A percentile compares a stretch with the other conserved stretches of the same genome.
Evolutionary conservation across 2,888 invertebrate species (phyloP).

Genomic region (Cheilosia grossa): DNA sequence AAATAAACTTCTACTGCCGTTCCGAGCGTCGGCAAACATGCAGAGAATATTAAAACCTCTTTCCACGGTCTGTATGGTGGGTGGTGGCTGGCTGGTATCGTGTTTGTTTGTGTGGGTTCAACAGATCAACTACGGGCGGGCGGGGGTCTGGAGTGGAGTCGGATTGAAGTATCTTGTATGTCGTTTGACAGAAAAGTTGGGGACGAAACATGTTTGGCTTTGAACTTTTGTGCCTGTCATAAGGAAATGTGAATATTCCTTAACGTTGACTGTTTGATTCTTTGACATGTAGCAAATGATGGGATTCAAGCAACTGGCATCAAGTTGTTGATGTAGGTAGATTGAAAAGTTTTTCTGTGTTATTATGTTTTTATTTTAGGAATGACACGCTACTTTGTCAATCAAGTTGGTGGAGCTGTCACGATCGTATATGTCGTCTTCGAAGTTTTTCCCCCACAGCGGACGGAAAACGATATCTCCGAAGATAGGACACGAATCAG

Average conservation of each 20-base stretch:
- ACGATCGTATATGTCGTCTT: no score
- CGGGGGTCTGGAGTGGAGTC: not conserved
- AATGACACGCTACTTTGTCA: no score
- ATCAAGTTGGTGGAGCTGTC: no score
- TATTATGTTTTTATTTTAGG: no score
- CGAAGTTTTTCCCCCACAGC: no score
- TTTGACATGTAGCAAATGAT: conserved; percentile 19
- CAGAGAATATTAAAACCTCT: conserved; percentile 62
- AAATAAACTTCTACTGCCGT: conserved; percentile 64
- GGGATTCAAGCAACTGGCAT: conserved; percentile 12
- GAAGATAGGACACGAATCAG: no score
- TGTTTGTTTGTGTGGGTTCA: conserved; percentile 51
- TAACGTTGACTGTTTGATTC: conserved; percentile 20
- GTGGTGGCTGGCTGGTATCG: not conserved
- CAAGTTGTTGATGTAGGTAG: not conserved
- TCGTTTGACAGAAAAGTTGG: conserved; percentile 59
- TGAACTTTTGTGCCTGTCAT: conserved; percentile 53
- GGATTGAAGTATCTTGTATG: conserved; percentile 10
- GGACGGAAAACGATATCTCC: no score
- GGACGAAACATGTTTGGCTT: conserved; percentile 52
- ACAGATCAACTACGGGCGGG: conserved; percentile 47
- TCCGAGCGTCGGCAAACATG: conserved; percentile 53
- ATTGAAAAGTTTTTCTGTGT: no score
- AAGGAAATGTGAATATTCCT: conserved; percentile 4
- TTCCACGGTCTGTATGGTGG: conserved; percentile 4